Percentiles rank a stretch among this genome's conserved stretches.
Conservation (phyloP, 2,888 invertebrate species). For the Autographa pulchrina region DNA sequence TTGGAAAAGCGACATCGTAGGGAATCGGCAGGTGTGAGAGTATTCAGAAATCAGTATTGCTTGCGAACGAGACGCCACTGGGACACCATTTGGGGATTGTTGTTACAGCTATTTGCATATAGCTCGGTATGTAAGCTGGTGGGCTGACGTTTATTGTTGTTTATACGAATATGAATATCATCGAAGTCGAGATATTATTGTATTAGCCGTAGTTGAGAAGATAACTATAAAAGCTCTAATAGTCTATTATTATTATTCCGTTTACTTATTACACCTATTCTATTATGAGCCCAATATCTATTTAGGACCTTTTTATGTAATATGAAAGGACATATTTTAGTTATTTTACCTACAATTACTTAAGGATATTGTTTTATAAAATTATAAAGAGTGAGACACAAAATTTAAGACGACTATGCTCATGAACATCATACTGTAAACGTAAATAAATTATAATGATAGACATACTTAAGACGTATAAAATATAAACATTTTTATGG, state of each 20-base stretch:
- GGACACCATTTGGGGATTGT: conserved; percentile 70
- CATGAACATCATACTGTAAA: conserved; percentile 59
- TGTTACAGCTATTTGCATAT: conserved; percentile 78
- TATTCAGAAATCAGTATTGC: conserved; percentile 76
- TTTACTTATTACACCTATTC: no score
- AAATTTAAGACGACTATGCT: conserved; percentile 32
- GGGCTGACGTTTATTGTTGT: conserved; percentile 54
- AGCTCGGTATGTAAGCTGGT: conserved; percentile 54
- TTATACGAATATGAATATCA: conserved; percentile 37
- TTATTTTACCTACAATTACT: no score
- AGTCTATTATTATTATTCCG: no score
- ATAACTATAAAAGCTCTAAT: no score
- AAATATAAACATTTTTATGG: conserved; percentile 62
- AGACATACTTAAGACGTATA: conserved; percentile 55
- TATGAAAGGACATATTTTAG: no score
- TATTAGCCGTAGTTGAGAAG: background rate
- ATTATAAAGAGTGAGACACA: conserved; percentile 24
- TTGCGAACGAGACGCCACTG: conserved; percentile 69
- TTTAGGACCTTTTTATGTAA: no score
- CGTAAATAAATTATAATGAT: conserved; percentile 56
- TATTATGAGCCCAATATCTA: no score
- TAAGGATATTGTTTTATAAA: background rate
- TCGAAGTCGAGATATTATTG: conserved; percentile 10
- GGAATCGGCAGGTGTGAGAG: conserved; percentile 77
- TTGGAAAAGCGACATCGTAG: conserved; percentile 70